Evolutionary conservation across 1,140 invertebrate genomes (phyloP), one percentile per base, ranked within the genome.

Genomic region (Tachypleus tridentatus): DNA sequence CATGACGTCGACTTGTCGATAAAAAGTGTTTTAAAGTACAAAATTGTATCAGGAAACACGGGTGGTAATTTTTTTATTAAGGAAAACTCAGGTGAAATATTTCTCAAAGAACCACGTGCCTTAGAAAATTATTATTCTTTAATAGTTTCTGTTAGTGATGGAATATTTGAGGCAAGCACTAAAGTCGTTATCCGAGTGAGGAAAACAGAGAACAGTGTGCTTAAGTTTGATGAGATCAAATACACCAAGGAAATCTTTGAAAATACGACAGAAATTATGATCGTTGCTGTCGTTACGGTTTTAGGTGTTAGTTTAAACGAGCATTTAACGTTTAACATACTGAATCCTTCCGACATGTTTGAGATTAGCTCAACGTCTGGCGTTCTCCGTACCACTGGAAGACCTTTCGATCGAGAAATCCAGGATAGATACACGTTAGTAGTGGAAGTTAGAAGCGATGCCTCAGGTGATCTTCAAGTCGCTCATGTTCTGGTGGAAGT

Each of bases 301-400:
- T 77, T 92, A 5, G 93, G 93, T 4, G 87, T 84, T 70, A 83
- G 83, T 7, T 78, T 96, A 29, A 90, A 93, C 75, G 91, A 97
- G 75, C 89, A 96, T 76, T 78, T 97, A 1, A 80, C 86, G 67
- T 97, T 93, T 76, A 80, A 80, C 58, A 91, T 97, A 64, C 79
- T 97, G 3, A 97, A 97, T 81, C 91, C 92, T 0, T 88, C 86
- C 0, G 83, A 87, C 63, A 85, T 92, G 78, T 98, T 98, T 76
- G 81, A 83, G 63, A 93, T 98, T 74, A 91, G 94, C 49, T 72
- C 78, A 29, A 92, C 91, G 9, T 95, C 93, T n/a, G 93, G 91
- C 49, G 89, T 86, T 6, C 86, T 93, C 61, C 82, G 90, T 5
- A 91, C 88, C 7, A 90, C 90, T 2, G 69, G 76, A 4, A 77